Percentiles rank a stretch among this genome's conserved stretches.
Evolutionary conservation across 1,140 invertebrate species (phyloP).

Genomic region (Cydia strobilella): DNA sequence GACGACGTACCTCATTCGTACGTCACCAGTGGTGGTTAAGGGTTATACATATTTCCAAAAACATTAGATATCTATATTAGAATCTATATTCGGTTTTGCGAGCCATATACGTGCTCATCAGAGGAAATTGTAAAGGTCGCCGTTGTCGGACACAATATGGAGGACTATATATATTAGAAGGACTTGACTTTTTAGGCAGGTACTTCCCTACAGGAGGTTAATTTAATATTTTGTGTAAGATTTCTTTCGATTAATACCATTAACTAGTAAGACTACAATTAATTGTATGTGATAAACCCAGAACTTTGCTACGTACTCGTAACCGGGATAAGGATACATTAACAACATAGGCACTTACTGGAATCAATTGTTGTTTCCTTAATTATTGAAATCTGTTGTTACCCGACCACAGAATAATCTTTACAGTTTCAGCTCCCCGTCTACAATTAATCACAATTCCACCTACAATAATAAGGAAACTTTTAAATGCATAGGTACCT

Average conservation of each 20-base stretch:
- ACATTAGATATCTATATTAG: too few relatives aligned
- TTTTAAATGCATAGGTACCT: neutral
- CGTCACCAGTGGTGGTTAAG: too few relatives aligned
- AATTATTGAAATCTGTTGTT: constrained; percentile 29
- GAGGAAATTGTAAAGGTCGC: too few relatives aligned
- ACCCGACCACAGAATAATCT: constrained; percentile 21
- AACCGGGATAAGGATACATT: constrained; percentile 13
- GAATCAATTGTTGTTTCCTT: constrained; percentile 28
- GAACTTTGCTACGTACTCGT: neutral
- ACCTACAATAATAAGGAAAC: constrained; percentile 31
- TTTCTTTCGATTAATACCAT: neutral
- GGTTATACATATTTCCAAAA: too few relatives aligned
- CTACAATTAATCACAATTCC: constrained; percentile 4
- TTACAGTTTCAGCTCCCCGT: constrained; percentile 5
- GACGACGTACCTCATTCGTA: too few relatives aligned
- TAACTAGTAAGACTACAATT: neutral
- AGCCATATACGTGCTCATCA: too few relatives aligned
- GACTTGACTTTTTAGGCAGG: too few relatives aligned
- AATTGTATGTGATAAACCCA: neutral
- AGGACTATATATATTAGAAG: too few relatives aligned
- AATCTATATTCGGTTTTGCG: too few relatives aligned
- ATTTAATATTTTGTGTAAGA: too few relatives aligned
- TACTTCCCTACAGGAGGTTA: too few relatives aligned
- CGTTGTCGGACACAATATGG: too few relatives aligned
- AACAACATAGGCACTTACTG: neutral